Base-by-base conservation (phyloP, 2,797 vertebrate genomes). In the Masticophis lateralis region DNA sequence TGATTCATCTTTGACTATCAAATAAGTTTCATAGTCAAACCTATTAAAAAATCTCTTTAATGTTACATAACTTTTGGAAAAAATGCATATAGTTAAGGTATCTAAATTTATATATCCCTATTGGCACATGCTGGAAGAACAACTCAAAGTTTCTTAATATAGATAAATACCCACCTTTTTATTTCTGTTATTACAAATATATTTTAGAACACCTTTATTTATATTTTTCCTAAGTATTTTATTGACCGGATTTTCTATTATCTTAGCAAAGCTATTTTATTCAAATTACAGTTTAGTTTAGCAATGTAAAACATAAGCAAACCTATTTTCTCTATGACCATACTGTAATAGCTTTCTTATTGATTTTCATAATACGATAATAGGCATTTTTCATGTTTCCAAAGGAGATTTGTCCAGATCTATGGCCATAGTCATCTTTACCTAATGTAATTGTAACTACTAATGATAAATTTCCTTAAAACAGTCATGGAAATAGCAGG, bases 381-480 rank as follows among this genome's bases (percentile, higher is more conserved):
- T 18, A 18, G 90, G 47, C 8, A 16, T 87, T 37, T 12, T 89
- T 47, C 37, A 47, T 53, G 0, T 89, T 89, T 61, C 5, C 55
- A 43, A n/a, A 10, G 55, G 55, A 53, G 22, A 4, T n/a, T 83
- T 83, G 74, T 43, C 37, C 8, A 79, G 74, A 79, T 79, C 37
- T 79, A 79, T 43, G 18, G 74, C 20, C 74, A 43, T 79, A 43
- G 18, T 10, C 69, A 37, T 22, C 69, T 43, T 79, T 83, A 43
- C 9, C 10, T 47, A 47, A 83, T 0, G 1, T 60, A 32, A 57
- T 56, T 60, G 18, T 59, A 25, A n/a, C 16, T 61, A n/a, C 55
- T 74, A 74, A 92, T 88, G n/a, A 92, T 88, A 89, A 25, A 5
- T 89, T 89, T 92, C 11, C 28, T 63, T 53, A 89, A 92, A 89